Percentiles rank a stretch among this genome's conserved stretches.
phyloP scores from a whole-genome alignment of 2,113 vertebrate genomes.

The Chaenogobius annularis region DNA sequence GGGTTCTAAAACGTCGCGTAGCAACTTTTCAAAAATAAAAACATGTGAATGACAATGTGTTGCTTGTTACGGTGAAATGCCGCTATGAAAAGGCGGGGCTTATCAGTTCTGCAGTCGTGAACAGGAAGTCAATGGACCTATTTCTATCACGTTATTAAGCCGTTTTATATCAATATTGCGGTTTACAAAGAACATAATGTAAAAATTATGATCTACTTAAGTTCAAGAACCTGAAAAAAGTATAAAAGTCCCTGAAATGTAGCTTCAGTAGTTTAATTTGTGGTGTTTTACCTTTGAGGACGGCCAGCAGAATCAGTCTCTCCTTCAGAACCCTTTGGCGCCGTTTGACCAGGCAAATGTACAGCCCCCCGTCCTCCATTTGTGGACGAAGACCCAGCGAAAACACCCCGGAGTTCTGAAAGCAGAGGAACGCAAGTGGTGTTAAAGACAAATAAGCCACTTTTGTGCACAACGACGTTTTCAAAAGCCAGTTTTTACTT shows the following conservation, averaged over 20 bases:
- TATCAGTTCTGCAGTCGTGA: too few species aligned
- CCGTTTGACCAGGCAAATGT: conserved; percentile 62
- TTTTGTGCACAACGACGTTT: background rate
- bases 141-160: too few species aligned
- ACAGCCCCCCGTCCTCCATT: conserved; percentile 56
- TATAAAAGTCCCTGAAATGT: too few species aligned
- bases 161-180: too few species aligned
- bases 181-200: too few species aligned
- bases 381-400: conserved; percentile 62
- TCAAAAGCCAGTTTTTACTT: background rate
- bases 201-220: too few species aligned
- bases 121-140: too few species aligned
- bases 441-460: background rate
- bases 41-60: too few species aligned
- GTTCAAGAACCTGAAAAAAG: background rate
- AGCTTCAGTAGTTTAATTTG: background rate
- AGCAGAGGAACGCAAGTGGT: background rate
- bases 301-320: conserved; percentile 61
- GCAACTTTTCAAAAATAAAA: too few species aligned
- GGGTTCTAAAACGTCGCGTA: too few species aligned
- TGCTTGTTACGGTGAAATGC: too few species aligned
- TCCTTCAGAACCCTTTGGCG: conserved; percentile 35
- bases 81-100: too few species aligned
- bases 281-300: conserved; percentile 67
- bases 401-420: conserved; percentile 50